These are phyloP conservation scores for Lepeophtheirus nordmannii DNA, from an alignment of 2,888 invertebrate genomes.

Conservation along the genomic window DNA sequence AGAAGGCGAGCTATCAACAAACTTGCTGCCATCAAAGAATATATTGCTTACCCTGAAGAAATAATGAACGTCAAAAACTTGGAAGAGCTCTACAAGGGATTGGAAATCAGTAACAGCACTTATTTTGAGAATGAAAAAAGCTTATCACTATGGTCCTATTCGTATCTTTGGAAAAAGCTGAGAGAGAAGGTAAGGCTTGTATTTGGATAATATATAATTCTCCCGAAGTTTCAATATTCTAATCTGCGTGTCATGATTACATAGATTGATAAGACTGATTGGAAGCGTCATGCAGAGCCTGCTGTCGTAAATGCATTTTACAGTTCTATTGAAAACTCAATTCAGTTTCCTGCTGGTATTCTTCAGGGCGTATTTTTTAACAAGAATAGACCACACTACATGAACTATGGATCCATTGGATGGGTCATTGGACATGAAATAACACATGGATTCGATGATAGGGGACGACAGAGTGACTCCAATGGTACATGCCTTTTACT, in stretches of 20 bases:
- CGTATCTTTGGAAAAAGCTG: constrained; percentile 58
- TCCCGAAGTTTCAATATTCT: no score
- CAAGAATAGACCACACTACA: constrained; percentile 69
- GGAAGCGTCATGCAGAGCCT: constrained; percentile 66
- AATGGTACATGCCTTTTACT: no score
- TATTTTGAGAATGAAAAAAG: constrained; percentile 61
- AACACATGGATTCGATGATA: constrained; percentile 71
- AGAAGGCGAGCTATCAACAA: constrained; percentile 46
- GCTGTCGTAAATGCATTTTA: constrained; percentile 75
- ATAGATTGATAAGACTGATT: constrained; percentile 67
- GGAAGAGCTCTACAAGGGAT: constrained; percentile 55
- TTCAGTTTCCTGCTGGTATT: constrained; percentile 83
- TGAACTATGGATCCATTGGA: constrained; percentile 82
- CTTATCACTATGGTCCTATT: constrained; percentile 60
- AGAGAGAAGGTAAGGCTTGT: constrained; percentile 33
- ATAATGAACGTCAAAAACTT: constrained; percentile 64
- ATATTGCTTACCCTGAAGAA: constrained; percentile 84
- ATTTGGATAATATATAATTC: no score
- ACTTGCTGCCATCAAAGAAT: constrained; percentile 62
- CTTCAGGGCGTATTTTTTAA: constrained; percentile 81
- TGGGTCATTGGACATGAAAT: constrained; percentile 84
- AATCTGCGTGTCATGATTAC: no score
- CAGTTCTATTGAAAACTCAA: constrained; percentile 67
- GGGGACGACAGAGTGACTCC: constrained; percentile 75
- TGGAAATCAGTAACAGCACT: constrained; percentile 52